Conservation (phyloP, 2,113 vertebrate genomes). For the Heterochromis multidens region DNA sequence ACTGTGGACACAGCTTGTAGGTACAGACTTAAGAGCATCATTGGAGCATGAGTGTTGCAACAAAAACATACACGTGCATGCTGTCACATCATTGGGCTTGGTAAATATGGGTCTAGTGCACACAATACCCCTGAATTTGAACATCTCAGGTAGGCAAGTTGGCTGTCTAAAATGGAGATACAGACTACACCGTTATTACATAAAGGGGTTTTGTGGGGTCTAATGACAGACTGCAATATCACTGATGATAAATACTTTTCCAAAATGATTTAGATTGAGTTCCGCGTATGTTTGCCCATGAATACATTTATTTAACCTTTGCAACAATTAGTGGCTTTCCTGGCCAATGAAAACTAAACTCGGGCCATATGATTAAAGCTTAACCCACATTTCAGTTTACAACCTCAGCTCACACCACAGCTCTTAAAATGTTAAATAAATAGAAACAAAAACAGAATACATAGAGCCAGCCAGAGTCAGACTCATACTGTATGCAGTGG, state of each 20-base stretch:
- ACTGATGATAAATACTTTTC: background rate
- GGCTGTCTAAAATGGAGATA: background rate
- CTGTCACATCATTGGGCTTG: too few species aligned
- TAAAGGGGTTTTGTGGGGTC: background rate
- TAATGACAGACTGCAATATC: background rate
- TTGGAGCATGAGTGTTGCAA: background rate
- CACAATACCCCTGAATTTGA: background rate
- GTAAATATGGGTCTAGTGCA: too few species aligned
- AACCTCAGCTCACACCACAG: background rate
- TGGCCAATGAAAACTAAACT: background rate
- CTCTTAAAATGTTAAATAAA: background rate
- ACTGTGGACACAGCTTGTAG: background rate
- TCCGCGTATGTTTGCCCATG: background rate
- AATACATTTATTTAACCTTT: background rate
- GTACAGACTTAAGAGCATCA: background rate
- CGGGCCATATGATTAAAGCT: background rate
- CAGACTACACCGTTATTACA: background rate
- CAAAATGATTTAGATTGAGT: background rate
- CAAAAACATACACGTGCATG: too few species aligned
- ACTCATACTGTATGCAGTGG: background rate
- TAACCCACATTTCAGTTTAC: background rate
- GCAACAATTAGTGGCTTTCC: background rate
- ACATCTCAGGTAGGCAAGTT: background rate
- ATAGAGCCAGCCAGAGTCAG: background rate
- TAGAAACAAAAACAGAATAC: background rate